A percentile compares a stretch with the other conserved stretches of the same genome.
Conservation (phyloP, 2,888 invertebrate genomes). For the Harpalus rufipes region DNA sequence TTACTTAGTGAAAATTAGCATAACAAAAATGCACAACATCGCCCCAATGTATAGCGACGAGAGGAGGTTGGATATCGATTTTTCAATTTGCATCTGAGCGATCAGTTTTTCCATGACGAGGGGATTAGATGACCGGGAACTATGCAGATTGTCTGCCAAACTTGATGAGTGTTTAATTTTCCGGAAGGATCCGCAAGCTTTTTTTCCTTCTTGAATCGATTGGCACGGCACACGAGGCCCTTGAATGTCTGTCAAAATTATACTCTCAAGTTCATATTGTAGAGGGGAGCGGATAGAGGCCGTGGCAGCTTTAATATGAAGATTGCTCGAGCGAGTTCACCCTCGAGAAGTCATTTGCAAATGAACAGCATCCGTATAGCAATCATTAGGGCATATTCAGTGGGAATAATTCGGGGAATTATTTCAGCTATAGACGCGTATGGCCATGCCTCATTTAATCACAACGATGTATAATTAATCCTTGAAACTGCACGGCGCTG, state of each 20-base stretch:
- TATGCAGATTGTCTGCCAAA: constrained; percentile 72
- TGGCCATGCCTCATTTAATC: constrained; percentile 67
- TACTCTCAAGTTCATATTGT: constrained; percentile 75
- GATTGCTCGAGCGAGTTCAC: constrained; percentile 73
- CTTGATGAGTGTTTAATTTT: constrained; percentile 73
- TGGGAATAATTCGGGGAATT: constrained; percentile 76
- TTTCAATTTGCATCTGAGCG: constrained; percentile 60
- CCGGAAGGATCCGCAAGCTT: constrained; percentile 73
- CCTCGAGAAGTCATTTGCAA: constrained; percentile 76
- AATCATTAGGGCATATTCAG: constrained; percentile 77
- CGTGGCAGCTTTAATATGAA: constrained; percentile 76
- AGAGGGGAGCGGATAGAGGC: constrained; percentile 65
- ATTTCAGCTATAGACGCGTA: constrained; percentile 72
- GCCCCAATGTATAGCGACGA: constrained; percentile 5
- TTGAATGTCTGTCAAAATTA: constrained; percentile 75
- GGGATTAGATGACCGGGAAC: constrained; percentile 68
- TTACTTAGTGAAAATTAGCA: constrained; percentile 41
- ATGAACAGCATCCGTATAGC: constrained; percentile 76
- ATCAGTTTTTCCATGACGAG: constrained; percentile 45
- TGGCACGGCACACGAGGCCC: constrained; percentile 69
- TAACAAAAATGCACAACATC: constrained; percentile 26
- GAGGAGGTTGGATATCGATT: constrained; percentile 45
- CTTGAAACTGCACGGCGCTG: constrained; percentile 55
- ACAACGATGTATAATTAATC: constrained; percentile 67
- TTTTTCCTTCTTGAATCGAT: constrained; percentile 68